Base-by-base conservation (phyloP, 2,888 invertebrate species). In the Papilio elwesi region DNA sequence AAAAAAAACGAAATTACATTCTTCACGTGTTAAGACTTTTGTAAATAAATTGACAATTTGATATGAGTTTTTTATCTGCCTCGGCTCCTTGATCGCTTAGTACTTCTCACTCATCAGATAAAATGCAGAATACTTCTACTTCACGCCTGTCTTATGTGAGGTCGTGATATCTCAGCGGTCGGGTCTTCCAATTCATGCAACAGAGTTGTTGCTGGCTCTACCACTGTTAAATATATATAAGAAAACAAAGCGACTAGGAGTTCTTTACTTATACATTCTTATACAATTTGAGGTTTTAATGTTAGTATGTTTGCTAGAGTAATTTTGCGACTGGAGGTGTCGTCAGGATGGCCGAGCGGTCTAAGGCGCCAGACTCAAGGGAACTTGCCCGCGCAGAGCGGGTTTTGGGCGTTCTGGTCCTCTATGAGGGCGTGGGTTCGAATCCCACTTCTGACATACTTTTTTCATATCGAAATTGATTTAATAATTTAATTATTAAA, bases 301-400 rank as follows among this genome's bases (percentile, higher is more conserved):
- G 13, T 12, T 36, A 36, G 36, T 57, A 13, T 5, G 43, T 43
- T 12, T 9, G 49, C 26, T 26, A 11, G 26, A 26, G 10, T 64
- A 67, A 43, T 67, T 67, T 12, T 15, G 1, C 47, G n/a, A 5
- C 38, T 1, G 6, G 4, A 0, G 7, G 7, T 10, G 15, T n/a
- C n/a, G 96, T 96, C 96, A 96, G 96, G 96, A 96, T 96, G 96
- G 96, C 96, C 96, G 96, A 97, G 97, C 96, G 97, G 97, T 97
- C 97, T 96, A 97, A 97, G 97, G 97, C 97, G 97, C 93, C 93
- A 93, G 93, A 93, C 93, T 93, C 93, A 92, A 93, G 93, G 93
- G 86, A 80, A 68, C 92, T 90, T 91, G 89, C 86, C 90, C 87
- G 83, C 96, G 96, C 1, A 95, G 94, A 95, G 96, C 95, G 96